Base-by-base conservation (phyloP, 1,140 invertebrate species). In the Mercenaria mercenaria region DNA sequence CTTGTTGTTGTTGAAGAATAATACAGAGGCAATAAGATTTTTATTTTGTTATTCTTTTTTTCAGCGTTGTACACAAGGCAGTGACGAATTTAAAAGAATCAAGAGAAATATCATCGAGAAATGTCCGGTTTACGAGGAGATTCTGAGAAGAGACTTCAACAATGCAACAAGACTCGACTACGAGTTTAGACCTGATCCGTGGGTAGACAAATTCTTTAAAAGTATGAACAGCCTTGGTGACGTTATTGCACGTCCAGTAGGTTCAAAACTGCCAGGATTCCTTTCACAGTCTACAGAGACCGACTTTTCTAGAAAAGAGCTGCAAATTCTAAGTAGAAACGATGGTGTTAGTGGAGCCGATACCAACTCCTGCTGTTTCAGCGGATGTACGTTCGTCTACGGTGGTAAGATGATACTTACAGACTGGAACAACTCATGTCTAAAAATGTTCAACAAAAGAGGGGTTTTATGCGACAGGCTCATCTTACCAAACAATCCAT, bases 41-140 rank as follows among this genome's bases (percentile, higher is more conserved):
- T n/a, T n/a, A n/a, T n/a, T n/a, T n/a, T n/a, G n/a, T n/a, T n/a
- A n/a, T n/a, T n/a, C n/a, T n/a, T n/a, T 4, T 26, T 80, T 81
- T 50, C 76, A 88, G 86, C 3, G n/a, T 1, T 47, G 86, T 61
- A n/a, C 37, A 23, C 56, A 59, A 2, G 32, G 23, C 20, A 56
- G n/a, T n/a, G 72, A 83, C 0, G 52, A 89, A 23, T 84, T 76
- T 43, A 74, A 61, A 37, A 18, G 23, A 29, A 6, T 84, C 0
- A 89, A 83, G 43, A 82, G n/a, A 37, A 76, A 82, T 18, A 20
- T 89, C 1, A 64, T 72, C n/a, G 50, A 76, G 0, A 89, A 89
- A 77, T 83, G 88, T 64, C 88, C 79, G 8, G 72, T 89, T n/a
- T 89, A 89, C 52, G 80, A 89, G 39, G 88, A 89, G 41, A 89